Base-by-base conservation (phyloP, 2,888 invertebrate genomes). In the Octodonta nipae region DNA sequence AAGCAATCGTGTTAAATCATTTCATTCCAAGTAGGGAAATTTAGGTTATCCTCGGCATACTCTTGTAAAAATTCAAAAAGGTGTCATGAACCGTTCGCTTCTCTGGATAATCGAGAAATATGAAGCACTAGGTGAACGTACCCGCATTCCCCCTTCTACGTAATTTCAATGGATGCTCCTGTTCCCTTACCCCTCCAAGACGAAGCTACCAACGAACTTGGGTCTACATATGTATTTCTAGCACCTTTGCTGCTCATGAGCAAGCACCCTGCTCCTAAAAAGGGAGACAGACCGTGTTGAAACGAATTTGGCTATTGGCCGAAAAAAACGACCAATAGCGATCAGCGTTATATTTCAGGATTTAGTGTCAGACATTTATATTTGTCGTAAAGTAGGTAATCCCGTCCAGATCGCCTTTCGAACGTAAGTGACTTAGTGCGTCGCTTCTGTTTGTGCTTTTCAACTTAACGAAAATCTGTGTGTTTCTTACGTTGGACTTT, bases 331-430 rank as follows among this genome's bases (percentile, higher is more conserved):
- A 35, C 71, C 68, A 72, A 71, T 70, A 52, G 34, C 12, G 8
- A 28, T 17, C 32, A 50, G 44, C 58, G 62, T 66, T 64, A 62
- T 60, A 67, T 58, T 50, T 59, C 61, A 68, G 78, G 75, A 76
- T 81, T 78, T 75, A 74, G 71, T 80, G 78, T 73, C 81, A 70
- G 65, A 67, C 66, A 78, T 79, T 80, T 81, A 80, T 78, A 80
- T 78, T 71, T 70, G 68, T 70, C 66, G 66, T 62, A 62, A 61
- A 66, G 69, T 67, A 70, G 72, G 70, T 71, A 71, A 73, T 71
- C 72, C 75, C 77, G 78, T 78, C 81, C 87, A 88, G 87, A 87
- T 85, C 86, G 85, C 86, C 87, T 86, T 83, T 83, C 78, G 79
- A 86, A 84, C 85, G 87, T 87, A 85, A 87, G 87, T 87, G 61